Evolutionary conservation across 2,797 vertebrate species (phyloP).

Genomic region (Mormyrus proboscirostris): DNA sequence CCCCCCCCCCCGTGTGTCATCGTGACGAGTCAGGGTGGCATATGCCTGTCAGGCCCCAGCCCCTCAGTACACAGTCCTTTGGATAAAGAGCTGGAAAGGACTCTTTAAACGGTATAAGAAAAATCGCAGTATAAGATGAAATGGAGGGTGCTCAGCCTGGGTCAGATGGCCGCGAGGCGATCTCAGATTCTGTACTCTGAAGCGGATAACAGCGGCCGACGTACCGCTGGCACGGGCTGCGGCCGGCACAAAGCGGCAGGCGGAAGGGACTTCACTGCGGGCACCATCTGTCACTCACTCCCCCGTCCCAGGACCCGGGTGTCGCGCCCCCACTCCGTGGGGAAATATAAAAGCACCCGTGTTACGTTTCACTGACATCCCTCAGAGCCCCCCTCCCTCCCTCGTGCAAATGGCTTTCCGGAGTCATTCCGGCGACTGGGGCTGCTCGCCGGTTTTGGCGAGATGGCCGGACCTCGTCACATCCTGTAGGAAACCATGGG

Average conservation of each 20-base stretch:
- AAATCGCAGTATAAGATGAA: neutral
- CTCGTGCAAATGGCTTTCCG: neutral
- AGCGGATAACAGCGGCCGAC: neutral
- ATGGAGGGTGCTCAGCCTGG: neutral
- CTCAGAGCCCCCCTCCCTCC: neutral
- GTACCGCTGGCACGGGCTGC: neutral
- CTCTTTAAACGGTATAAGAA: neutral
- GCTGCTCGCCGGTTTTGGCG: neutral
- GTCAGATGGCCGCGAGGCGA: slow-evolving; percentile 8
- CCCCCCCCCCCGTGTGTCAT: neutral
- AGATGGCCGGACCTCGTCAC: neutral
- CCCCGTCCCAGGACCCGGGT: neutral
- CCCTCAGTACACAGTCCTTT: too few relatives aligned
- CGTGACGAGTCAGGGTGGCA: neutral
- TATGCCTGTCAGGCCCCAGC: neutral
- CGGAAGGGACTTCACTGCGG: neutral
- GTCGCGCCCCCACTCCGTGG: neutral
- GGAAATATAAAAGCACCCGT: slow-evolving; percentile 10
- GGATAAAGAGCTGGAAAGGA: neutral
- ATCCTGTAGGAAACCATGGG: neutral
- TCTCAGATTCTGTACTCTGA: slow-evolving; percentile 11
- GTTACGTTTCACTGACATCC: slow-evolving; percentile 3
- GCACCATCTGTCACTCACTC: slow-evolving; percentile 14
- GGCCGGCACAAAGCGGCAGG: neutral
- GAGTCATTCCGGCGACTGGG: neutral